Evolutionary conservation across 2,888 invertebrate species (phyloP), one percentile per base, ranked within the genome.

Genomic region (Pasiphila rectangulata): DNA sequence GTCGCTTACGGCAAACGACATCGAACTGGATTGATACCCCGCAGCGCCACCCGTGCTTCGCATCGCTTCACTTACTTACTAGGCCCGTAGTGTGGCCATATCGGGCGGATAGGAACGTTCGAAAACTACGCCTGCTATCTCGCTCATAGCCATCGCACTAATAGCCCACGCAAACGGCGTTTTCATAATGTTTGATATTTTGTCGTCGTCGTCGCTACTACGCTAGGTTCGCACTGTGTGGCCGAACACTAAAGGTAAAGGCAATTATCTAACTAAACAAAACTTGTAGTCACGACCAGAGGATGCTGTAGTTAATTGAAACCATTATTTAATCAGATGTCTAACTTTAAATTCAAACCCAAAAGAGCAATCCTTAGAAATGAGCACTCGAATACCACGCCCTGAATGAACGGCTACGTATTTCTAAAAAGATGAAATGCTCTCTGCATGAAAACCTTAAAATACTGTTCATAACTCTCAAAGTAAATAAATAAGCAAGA

Each of bases 401-500:
- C n/a, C n/a, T n/a, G n/a, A n/a, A n/a, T n/a, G n/a, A n/a, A n/a
- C n/a, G n/a, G n/a, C n/a, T n/a, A n/a, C n/a, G n/a, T n/a, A n/a
- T n/a, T n/a, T n/a, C n/a, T n/a, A n/a, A n/a, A n/a, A n/a, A n/a
- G n/a, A n/a, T n/a, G n/a, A n/a, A n/a, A n/a, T n/a, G n/a, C n/a
- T n/a, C n/a, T n/a, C n/a, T n/a, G n/a, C n/a, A n/a, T n/a, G n/a
- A n/a, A n/a, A n/a, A n/a, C n/a, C n/a, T n/a, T n/a, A n/a, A n/a
- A n/a, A n/a, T n/a, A n/a, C n/a, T n/a, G n/a, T n/a, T n/a, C n/a
- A n/a, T n/a, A n/a, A n/a, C n/a, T n/a, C n/a, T 44, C 37, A 36
- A 38, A 48, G 51, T 51, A 54, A 51, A 46, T 46, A 54, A 36
- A n/a, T n/a, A n/a, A n/a, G n/a, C n/a, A n/a, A n/a, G n/a, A 46